Percentiles rank a stretch among this genome's conserved stretches.
Conservation (phyloP, 2,888 invertebrate species). For the Elysia crispata region DNA sequence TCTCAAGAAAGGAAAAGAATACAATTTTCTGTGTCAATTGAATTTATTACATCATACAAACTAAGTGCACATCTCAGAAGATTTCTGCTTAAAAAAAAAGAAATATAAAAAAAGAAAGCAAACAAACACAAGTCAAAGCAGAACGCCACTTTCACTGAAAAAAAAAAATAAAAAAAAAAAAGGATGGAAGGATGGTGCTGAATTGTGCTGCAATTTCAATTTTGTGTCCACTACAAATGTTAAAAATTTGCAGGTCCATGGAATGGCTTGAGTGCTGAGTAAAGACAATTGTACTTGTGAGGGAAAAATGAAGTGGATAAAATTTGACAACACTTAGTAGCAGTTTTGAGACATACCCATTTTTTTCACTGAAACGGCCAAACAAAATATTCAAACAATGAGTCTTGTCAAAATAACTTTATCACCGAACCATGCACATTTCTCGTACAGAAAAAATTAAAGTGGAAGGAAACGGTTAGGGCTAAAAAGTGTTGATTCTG, state of each 20-base stretch:
- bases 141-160: neutral
- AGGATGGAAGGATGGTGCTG: neutral
- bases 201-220: too few relatives aligned
- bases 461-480: too few relatives aligned
- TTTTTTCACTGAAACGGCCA: neutral
- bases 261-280: too few relatives aligned
- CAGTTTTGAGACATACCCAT: neutral
- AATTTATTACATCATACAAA: neutral
- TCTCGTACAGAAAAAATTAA: neutral
- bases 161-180: neutral
- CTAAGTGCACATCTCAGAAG: neutral
- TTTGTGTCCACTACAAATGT: too few relatives aligned
- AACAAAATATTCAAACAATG: too few relatives aligned
- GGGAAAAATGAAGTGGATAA: too few relatives aligned
- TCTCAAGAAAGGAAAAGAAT: neutral
- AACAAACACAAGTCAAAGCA: neutral
- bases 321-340: neutral
- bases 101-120: constrained; percentile 6
- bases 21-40: neutral
- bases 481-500: too few relatives aligned
- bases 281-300: too few relatives aligned
- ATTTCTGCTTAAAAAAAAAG: neutral
- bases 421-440: neutral
- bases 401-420: too few relatives aligned
- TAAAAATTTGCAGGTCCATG: too few relatives aligned